Conservation (phyloP, 1,140 invertebrate genomes). For the Hypsibius dujardini region DNA sequence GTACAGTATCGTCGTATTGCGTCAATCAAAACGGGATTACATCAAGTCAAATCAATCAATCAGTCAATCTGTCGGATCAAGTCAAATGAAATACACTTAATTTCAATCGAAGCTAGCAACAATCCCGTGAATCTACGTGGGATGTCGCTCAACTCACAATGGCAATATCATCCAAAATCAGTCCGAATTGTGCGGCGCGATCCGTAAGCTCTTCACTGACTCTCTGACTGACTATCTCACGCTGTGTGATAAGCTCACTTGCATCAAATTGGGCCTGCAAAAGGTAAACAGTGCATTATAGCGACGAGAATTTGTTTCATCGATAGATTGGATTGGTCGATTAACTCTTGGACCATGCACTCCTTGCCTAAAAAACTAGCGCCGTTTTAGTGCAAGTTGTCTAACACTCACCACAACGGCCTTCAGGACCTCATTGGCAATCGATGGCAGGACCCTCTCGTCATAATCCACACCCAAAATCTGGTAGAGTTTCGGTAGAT, state of each 20-base stretch:
- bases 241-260: constrained; percentile 92
- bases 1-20: too few species aligned
- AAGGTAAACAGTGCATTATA: constrained; percentile 20
- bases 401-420: constrained; percentile 61
- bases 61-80: too few species aligned
- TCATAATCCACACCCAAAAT: constrained; percentile 95
- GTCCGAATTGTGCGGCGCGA: constrained; percentile 78
- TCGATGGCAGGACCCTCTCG: constrained; percentile 92
- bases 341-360: too few species aligned
- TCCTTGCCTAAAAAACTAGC: too few species aligned
- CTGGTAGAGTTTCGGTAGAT: constrained; percentile 75
- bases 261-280: constrained; percentile 86
- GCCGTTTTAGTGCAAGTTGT: too few species aligned
- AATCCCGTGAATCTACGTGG: constrained; percentile 11
- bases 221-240: constrained; percentile 89
- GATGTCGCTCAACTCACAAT: constrained; percentile 44
- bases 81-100: too few species aligned
- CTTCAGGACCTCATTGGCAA: constrained; percentile 95
- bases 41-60: constrained; percentile 12
- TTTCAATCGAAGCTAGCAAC: too few species aligned
- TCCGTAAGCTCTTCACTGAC: constrained; percentile 79
- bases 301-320: neutral
- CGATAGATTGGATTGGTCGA: too few species aligned
- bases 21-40: too few species aligned
- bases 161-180: constrained; percentile 96